These are phyloP conservation scores for Cichlasoma orientale DNA, from an alignment of 2,797 vertebrate species.

Conservation along the genomic window DNA sequence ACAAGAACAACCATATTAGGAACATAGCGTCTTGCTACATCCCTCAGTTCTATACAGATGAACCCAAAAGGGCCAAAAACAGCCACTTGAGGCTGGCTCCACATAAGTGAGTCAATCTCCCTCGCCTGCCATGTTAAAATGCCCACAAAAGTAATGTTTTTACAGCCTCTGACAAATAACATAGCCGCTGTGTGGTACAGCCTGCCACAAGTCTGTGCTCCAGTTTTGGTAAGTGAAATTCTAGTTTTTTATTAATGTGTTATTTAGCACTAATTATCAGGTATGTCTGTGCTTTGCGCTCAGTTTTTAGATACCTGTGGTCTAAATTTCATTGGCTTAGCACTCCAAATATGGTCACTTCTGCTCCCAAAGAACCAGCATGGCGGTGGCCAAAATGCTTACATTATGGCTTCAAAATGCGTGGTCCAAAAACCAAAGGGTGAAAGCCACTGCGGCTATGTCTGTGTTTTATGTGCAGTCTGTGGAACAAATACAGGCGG, in stretches of 20 bases:
- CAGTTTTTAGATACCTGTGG: background rate
- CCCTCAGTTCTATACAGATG: background rate
- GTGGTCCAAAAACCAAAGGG: background rate
- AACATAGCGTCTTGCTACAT: background rate
- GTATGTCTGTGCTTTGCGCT: background rate
- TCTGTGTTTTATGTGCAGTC: background rate
- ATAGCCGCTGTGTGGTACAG: background rate
- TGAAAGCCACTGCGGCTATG: background rate
- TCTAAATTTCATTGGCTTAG: background rate
- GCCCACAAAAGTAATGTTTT: background rate
- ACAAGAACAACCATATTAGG: constrained; percentile 1
- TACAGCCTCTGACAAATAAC: background rate
- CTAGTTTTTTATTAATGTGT: background rate
- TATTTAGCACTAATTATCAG: background rate
- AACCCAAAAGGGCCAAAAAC: background rate
- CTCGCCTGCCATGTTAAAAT: background rate
- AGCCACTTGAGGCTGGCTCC: background rate
- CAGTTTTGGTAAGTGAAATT: background rate
- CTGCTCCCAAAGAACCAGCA: background rate
- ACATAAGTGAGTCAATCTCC: background rate
- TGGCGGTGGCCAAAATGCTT: background rate
- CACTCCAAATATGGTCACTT: background rate
- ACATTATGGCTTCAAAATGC: background rate
- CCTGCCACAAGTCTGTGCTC: background rate
- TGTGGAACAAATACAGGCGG: background rate